Evolutionary conservation across 2,797 vertebrate species (phyloP).

Genomic region (Podarcis siculus): DNA sequence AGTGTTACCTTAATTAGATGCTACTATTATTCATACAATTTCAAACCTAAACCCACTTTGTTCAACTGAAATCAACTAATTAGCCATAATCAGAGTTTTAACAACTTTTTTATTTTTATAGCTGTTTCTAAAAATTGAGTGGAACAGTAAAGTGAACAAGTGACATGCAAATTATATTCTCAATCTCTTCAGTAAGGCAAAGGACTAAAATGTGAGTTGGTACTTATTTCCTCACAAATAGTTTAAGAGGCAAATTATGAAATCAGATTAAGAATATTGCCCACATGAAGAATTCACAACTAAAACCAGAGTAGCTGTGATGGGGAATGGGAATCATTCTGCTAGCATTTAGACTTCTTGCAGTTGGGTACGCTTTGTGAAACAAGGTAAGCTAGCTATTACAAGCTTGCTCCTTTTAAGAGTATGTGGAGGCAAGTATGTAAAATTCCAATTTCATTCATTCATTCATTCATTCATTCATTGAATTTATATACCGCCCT

Average conservation of each 20-base stretch:
- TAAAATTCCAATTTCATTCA: neutral
- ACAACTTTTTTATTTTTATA: neutral
- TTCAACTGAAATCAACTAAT: neutral
- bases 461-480: no score
- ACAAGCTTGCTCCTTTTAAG: neutral
- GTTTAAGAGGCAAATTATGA: neutral
- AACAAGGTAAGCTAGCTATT: neutral
- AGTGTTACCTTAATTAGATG: conserved; percentile 22
- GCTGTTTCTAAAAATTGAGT: neutral
- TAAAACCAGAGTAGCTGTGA: neutral
- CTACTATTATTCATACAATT: neutral
- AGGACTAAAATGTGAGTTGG: neutral
- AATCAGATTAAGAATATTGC: neutral
- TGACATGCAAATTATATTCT: neutral
- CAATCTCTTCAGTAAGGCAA: neutral
- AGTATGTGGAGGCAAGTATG: neutral
- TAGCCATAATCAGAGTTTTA: neutral
- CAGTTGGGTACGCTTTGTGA: neutral
- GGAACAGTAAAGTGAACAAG: neutral
- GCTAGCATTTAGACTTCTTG: neutral
- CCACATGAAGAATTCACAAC: neutral
- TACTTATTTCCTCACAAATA: neutral
- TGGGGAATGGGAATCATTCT: neutral
- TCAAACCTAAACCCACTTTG: conserved; percentile 30
- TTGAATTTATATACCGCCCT: neutral